Evolutionary conservation across 2,888 invertebrate species (phyloP), one percentile per base, ranked within the genome.

Genomic region (Candidula unifasciata): DNA sequence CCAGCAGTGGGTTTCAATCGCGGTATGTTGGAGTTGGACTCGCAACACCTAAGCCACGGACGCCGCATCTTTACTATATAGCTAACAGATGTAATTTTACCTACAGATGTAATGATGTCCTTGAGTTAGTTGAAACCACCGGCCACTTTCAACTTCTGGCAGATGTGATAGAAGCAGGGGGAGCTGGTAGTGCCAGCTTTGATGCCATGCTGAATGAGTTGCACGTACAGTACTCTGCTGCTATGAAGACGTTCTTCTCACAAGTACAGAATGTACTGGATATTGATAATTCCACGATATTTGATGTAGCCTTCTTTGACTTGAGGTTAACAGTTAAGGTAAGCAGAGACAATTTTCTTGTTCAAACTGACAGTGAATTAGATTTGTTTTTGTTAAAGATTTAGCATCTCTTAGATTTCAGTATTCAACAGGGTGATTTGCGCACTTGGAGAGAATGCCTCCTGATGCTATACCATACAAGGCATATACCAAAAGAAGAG

Each of bases 71-170:
- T 44, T 44, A 13, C 13, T 44, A 44, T 13, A 44, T 44, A 13
- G 13, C n/a, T 73, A 33, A n/a, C 8, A 44, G 73, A 44, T 30
- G 52, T 52, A 13, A 2, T 30, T 13, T 74, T 54, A 18, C 27
- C 33, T 13, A 33, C 87, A 93, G 93, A 82, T 94, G 94, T 87
- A 94, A 93, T 88, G 94, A 94, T 90, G 93, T 93, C 3, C 89
- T 93, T 73, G 94, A 94, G 83, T 90, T 94, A 27, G 93, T 93
- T 18, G 93, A 93, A 87, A 93, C 93, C 3, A 93, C 93, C 0
- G 88, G 92, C 30, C 94, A 94, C 87, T 94, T 94, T 89, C 90
- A 92, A 10, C 89, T 93, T 66, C 89, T 94, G 78, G 92, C 93
- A 0, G 92, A 91, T 30, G 92, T 93, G 3, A 93, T 93, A 18